Base-by-base conservation (phyloP, 1,140 invertebrate species). In the Sycophila sp. region DNA sequence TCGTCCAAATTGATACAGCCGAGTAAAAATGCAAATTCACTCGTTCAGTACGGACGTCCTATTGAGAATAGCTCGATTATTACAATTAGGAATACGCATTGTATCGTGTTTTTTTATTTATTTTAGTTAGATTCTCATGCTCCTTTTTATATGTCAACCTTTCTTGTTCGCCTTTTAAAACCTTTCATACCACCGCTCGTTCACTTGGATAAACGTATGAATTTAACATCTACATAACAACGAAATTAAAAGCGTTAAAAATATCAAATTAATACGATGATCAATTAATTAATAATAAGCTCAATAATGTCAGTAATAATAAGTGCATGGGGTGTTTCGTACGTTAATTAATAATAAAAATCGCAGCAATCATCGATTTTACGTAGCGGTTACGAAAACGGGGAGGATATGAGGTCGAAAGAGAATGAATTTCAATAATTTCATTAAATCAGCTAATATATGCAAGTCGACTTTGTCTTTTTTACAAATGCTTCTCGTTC, bases 261-360 rank as follows among this genome's bases (percentile, higher is more conserved):
- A 26, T 32, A 28, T 55, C 32, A 55, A 30, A 30, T 7, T 13
- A 17, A 15, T 13, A 13, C 34, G 40, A 45, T 28, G 55, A 63
- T 67, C 73, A 68, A 69, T 71, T 69, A 62, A 77, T 63, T 60
- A 60, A 47, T 73, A 69, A 24, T 65, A 60, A 59, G 15, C 68
- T 68, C 74, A 73, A 72, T 49, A 72, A 71, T 56, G 69, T 71
- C 65, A 53, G 70, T 69, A 68, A 72, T 58, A 67, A 47, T 47
- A 22, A 47, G 24, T n/a, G 42, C 2, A 47, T 47, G 24, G 42
- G n/a, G n/a, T n/a, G n/a, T n/a, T n/a, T 11, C 19, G 19, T 24
- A 72, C 73, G 59, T 69, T 60, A 68, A 64, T 75, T 72, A 72
- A 72, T 60, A 67, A 77, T 73, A 59, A 72, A 65, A 63, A 74